These are phyloP conservation scores for Philopedon plagiatum DNA, from an alignment of 2,888 invertebrate genomes.

Conservation along the genomic window DNA sequence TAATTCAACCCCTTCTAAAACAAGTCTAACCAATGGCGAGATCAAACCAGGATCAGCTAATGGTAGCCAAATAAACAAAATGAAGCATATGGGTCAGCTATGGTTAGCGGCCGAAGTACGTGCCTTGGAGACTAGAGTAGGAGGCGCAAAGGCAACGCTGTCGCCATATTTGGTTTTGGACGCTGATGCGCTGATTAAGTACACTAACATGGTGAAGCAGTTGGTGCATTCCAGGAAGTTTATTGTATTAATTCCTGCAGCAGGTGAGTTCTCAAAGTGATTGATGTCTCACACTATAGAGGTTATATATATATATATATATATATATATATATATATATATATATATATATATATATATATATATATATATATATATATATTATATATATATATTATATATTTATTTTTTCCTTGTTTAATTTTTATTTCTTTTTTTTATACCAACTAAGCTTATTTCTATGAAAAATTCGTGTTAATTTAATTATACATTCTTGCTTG, in stretches of 20 bases:
- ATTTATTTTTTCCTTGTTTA: no score
- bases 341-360: no score
- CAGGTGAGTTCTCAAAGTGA: slow-evolving; percentile 76
- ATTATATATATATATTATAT: no score
- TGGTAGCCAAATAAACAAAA: slow-evolving; percentile 70
- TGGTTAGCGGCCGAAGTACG: slow-evolving; percentile 92
- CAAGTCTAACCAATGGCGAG: slow-evolving; percentile 44
- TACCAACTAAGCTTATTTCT: no score
- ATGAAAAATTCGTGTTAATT: no score
- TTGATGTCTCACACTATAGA: background rate
- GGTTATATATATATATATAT: background rate
- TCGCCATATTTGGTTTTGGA: slow-evolving; percentile 93
- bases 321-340: no score
- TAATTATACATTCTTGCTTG: background rate
- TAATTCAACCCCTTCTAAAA: slow-evolving; percentile 50
- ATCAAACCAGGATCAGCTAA: slow-evolving; percentile 8
- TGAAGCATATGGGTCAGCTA: slow-evolving; percentile 89
- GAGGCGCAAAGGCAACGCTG: slow-evolving; percentile 70
- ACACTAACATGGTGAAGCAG: slow-evolving; percentile 84
- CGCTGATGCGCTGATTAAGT: slow-evolving; percentile 83
- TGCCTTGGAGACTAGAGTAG: slow-evolving; percentile 83
- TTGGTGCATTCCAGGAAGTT: slow-evolving; percentile 87
- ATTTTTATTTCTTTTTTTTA: no score
- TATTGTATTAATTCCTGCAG: slow-evolving; percentile 88
- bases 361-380: no score